A percentile compares a stretch with the other conserved stretches of the same genome.
Evolutionary conservation across 2,113 vertebrate genomes (phyloP).

Genomic region (Alethe castanea): DNA sequence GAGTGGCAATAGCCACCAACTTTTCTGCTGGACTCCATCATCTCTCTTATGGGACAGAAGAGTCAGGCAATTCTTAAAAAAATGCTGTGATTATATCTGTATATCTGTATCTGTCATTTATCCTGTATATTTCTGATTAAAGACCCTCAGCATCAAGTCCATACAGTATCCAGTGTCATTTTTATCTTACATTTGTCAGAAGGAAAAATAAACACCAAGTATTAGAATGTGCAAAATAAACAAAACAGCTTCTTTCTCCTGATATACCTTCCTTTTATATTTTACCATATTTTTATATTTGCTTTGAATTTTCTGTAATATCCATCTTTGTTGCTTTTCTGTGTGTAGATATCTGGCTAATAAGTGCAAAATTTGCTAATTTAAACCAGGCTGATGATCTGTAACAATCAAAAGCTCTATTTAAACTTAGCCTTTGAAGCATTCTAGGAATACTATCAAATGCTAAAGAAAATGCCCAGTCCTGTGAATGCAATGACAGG

Average conservation of each 20-base stretch:
- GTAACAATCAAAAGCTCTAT: not conserved
- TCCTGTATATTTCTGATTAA: not conserved
- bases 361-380: not conserved
- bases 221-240: not conserved
- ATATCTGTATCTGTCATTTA: not conserved
- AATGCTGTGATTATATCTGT: not conserved
- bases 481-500: not conserved
- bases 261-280: not conserved
- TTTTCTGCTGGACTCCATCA: not conserved
- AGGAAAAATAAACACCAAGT: not conserved
- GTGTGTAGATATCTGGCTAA: not conserved
- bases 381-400: not conserved
- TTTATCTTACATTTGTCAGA: not conserved
- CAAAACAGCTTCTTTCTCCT: not conserved
- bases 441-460: not conserved
- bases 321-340: not conserved
- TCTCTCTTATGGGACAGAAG: not conserved
- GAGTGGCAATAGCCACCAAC: too few relatives aligned
- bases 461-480: not conserved
- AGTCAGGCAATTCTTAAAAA: not conserved
- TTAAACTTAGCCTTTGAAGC: not conserved
- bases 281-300: not conserved
- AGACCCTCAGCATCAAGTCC: not conserved
- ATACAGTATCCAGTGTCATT: not conserved
- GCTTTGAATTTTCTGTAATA: not conserved